Percentiles rank a stretch among this genome's conserved stretches.
phyloP scores from a whole-genome alignment of 2,888 invertebrate species.

The Prionchulus punctatus region DNA sequence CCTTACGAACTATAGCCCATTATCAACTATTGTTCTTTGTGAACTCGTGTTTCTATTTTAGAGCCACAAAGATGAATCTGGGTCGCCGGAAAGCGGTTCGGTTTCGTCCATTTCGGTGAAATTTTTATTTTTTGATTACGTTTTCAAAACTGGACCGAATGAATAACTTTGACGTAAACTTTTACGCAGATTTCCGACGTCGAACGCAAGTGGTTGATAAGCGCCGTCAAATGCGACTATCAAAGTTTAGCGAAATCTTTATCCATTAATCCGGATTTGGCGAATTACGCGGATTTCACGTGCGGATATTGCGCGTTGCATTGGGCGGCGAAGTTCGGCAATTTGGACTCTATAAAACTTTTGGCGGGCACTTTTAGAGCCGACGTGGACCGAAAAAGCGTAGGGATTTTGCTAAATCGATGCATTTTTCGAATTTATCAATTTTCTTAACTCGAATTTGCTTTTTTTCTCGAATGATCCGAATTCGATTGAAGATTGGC shows the following conservation, averaged over 20 bases:
- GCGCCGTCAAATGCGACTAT: background rate
- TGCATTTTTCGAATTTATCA: background rate
- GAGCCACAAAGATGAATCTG: too few species aligned
- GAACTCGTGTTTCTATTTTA: too few species aligned
- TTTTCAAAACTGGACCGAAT: too few species aligned
- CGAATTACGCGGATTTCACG: background rate
- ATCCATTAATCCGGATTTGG: slow-evolving; percentile 3
- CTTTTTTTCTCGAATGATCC: background rate
- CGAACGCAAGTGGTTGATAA: slow-evolving; percentile 1
- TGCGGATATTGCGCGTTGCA: slow-evolving; percentile 57
- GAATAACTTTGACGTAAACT: too few species aligned
- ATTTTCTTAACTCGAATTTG: too few species aligned
- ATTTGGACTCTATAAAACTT: slow-evolving; percentile 72
- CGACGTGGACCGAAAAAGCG: slow-evolving; percentile 71
- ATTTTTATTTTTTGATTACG: too few species aligned
- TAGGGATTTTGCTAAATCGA: slow-evolving; percentile 39
- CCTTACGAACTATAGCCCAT: too few species aligned
- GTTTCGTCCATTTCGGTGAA: too few species aligned
- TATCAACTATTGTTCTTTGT: too few species aligned
- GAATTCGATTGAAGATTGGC: background rate
- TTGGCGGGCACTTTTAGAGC: slow-evolving; percentile 69
- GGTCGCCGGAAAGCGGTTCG: too few species aligned
- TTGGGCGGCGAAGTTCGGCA: slow-evolving; percentile 89
- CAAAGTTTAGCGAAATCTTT: background rate
- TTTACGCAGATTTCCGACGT: slow-evolving; percentile 2